A percentile compares a stretch with the other conserved stretches of the same genome.
These are phyloP conservation scores for Stercorarius parasiticus DNA, from an alignment of 2,113 vertebrate genomes.

Conservation along the genomic window DNA sequence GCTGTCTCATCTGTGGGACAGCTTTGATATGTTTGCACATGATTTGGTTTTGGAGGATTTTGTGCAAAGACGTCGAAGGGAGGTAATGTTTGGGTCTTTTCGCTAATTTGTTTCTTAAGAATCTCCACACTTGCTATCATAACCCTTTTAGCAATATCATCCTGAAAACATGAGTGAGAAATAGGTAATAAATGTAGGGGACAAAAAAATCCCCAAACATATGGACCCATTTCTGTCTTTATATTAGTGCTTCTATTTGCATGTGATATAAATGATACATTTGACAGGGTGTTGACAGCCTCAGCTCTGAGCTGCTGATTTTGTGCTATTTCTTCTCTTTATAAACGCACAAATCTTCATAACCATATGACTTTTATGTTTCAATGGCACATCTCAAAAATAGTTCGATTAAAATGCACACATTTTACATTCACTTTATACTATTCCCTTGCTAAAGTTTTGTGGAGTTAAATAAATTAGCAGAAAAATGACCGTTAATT, in stretches of 20 bases:
- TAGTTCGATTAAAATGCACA: not conserved
- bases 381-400: slow-evolving; percentile 9
- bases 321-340: not conserved
- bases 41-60: not conserved
- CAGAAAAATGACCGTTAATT: not conserved
- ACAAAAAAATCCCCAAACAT: not conserved
- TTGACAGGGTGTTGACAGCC: slow-evolving; percentile 45
- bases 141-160: not conserved
- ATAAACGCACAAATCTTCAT: not conserved
- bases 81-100: not conserved
- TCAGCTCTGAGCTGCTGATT: not conserved
- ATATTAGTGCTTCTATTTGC: slow-evolving; percentile 9
- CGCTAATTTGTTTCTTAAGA: not conserved
- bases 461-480: not conserved
- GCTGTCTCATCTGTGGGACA: not conserved
- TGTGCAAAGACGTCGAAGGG: not conserved
- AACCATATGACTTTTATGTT: slow-evolving; percentile 39
- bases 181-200: not conserved
- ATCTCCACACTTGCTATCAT: not conserved
- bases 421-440: not conserved
- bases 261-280: not conserved
- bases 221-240: slow-evolving; percentile 15
- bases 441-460: not conserved
- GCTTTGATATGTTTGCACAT: not conserved
- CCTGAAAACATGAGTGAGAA: not conserved